Conservation (phyloP, 2,797 vertebrate genomes). For the Liasis olivaceus region DNA sequence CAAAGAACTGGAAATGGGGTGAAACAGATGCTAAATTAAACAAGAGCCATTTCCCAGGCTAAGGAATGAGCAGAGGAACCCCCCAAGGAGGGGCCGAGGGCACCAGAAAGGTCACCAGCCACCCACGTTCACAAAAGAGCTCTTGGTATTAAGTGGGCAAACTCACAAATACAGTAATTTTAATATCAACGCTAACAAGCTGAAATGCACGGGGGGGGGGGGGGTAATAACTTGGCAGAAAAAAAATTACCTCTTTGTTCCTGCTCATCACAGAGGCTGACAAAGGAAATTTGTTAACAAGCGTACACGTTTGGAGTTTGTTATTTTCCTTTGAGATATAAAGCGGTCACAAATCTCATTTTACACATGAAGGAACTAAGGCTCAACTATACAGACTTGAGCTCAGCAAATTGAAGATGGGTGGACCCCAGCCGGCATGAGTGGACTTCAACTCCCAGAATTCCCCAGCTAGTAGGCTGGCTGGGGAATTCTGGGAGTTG, state of each 20-base stretch:
- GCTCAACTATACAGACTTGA: background rate
- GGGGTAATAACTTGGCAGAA: background rate
- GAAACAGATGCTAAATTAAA: background rate
- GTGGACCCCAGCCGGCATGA: too few relatives aligned
- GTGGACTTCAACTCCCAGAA: background rate
- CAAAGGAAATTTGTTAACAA: background rate
- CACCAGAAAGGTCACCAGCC: background rate
- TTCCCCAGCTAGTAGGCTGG: background rate
- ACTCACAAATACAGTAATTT: background rate
- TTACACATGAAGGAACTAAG: background rate
- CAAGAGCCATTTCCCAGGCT: background rate
- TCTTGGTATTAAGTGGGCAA: background rate
- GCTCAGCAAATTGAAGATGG: background rate
- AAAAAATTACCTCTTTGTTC: background rate
- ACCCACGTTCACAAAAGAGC: background rate
- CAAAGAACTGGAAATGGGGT: background rate
- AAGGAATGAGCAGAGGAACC: background rate
- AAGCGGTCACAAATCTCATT: background rate
- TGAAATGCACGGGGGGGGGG: background rate
- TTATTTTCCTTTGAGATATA: background rate
- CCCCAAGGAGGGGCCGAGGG: background rate
- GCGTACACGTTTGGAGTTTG: background rate
- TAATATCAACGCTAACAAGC: background rate
- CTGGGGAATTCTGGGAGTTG: too few relatives aligned
- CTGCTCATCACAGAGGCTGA: background rate